Evolutionary conservation across 1,140 invertebrate genomes (phyloP).

Genomic region (Drosophila sucinea): DNA sequence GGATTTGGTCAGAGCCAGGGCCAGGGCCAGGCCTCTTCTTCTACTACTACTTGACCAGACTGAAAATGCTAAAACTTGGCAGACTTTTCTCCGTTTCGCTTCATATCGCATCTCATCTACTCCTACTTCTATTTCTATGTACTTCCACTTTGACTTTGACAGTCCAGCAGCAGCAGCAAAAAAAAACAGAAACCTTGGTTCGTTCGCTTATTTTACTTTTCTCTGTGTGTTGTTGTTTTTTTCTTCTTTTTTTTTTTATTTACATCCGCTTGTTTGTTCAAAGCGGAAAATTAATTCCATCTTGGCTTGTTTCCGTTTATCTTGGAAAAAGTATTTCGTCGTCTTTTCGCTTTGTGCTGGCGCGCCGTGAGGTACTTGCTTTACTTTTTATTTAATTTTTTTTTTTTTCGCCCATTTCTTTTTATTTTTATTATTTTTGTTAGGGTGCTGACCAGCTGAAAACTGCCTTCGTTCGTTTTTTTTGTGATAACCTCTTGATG

Average conservation of each 20-base stretch:
- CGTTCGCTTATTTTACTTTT: conserved; percentile 12
- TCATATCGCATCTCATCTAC: conserved; percentile 46
- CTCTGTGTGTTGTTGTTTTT: conserved; percentile 1
- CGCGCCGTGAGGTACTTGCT: conserved; percentile 24
- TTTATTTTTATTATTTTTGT: conserved; percentile 70
- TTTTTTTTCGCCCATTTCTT: conserved; percentile 54
- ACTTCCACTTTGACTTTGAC: conserved; percentile 22
- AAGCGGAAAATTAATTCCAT: conserved; percentile 83
- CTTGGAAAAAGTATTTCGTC: conserved; percentile 81
- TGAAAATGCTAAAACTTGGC: conserved; percentile 65
- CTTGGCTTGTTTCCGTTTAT: conserved; percentile 83
- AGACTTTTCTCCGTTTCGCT: conserved; percentile 44
- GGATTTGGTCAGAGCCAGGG: not conserved
- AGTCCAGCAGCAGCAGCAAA: conserved; percentile 4
- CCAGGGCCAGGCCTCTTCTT: conserved; percentile 33
- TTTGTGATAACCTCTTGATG: conserved; percentile 28
- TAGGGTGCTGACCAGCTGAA: conserved; percentile 73
- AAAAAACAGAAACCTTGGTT: conserved; percentile 8
- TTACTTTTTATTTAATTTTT: conserved; percentile 37
- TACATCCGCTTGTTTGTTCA: conserved; percentile 83
- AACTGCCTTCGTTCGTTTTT: conserved; percentile 46
- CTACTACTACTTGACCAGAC: conserved; percentile 37
- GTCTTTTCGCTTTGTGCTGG: conserved; percentile 66
- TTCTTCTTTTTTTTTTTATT: conserved; percentile 71
- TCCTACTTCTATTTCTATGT: conserved; percentile 31